Conservation (phyloP, 2,113 vertebrate species). For the Odobenus rosmarus region DNA sequence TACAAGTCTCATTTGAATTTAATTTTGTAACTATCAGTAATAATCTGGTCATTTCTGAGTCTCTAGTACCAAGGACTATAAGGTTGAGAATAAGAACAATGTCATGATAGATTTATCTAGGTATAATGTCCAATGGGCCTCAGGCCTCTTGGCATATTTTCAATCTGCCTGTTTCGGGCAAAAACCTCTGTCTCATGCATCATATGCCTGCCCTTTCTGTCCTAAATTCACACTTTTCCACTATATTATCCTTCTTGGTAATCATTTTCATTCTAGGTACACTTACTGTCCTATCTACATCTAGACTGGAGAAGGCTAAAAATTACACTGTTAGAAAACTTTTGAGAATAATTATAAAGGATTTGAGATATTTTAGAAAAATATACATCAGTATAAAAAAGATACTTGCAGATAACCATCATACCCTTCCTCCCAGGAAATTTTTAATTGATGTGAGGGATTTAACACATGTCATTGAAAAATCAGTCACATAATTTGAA, state of each 20-base stretch:
- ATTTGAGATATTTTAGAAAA: conserved; percentile 12
- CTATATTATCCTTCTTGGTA: not conserved
- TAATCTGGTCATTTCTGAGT: not conserved
- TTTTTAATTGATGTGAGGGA: conserved; percentile 19
- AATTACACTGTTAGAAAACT: not conserved
- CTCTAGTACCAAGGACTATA: not conserved
- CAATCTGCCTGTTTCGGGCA: not conserved
- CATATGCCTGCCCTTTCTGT: not conserved
- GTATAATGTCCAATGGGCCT: not conserved
- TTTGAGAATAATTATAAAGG: not conserved
- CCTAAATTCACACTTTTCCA: not conserved
- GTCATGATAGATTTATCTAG: not conserved
- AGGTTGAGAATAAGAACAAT: not conserved
- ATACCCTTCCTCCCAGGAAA: not conserved
- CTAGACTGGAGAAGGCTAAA: not conserved
- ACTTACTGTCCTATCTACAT: not conserved
- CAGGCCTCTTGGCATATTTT: not conserved
- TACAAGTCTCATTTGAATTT: not conserved
- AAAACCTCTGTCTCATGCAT: not conserved
- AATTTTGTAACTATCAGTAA: not conserved
- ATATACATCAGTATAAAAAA: not conserved
- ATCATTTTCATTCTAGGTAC: not conserved
- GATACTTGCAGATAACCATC: not conserved
- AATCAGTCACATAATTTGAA: conserved; percentile 48
- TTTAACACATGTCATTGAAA: conserved; percentile 29